Percentiles rank a stretch among this genome's conserved stretches.
phyloP scores from a whole-genome alignment of 2,113 vertebrate genomes.

The Sitta europaea region DNA sequence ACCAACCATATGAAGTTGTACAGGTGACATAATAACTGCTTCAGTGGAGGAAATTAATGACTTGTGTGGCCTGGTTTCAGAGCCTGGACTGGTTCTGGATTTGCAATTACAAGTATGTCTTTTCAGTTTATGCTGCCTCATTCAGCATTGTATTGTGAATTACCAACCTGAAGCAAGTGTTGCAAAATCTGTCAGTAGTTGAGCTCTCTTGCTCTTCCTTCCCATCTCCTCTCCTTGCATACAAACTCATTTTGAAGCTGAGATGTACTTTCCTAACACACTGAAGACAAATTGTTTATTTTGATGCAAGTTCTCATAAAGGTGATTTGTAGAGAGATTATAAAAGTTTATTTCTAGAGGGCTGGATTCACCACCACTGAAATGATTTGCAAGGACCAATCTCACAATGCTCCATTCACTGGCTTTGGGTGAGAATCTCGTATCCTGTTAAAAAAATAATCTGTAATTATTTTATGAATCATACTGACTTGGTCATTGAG shows the following conservation, averaged over 20 bases:
- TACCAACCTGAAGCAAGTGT: background rate
- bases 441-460: background rate
- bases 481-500: background rate
- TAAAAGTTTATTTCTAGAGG: background rate
- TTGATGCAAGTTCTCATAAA: background rate
- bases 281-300: background rate
- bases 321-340: background rate
- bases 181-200: background rate
- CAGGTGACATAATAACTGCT: background rate
- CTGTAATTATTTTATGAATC: background rate
- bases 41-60: background rate
- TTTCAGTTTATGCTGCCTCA: background rate
- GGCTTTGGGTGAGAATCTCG: background rate
- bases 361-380: background rate
- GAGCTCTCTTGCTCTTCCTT: background rate
- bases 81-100: background rate
- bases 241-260: background rate
- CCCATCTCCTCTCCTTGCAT: background rate
- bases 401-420: background rate
- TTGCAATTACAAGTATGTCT: background rate
- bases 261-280: background rate
- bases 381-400: background rate
- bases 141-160: background rate
- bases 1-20: background rate
- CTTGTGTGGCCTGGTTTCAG: background rate